Evolutionary conservation across 2,797 vertebrate species (phyloP).

Genomic region (Thripadectes ignobilis): DNA sequence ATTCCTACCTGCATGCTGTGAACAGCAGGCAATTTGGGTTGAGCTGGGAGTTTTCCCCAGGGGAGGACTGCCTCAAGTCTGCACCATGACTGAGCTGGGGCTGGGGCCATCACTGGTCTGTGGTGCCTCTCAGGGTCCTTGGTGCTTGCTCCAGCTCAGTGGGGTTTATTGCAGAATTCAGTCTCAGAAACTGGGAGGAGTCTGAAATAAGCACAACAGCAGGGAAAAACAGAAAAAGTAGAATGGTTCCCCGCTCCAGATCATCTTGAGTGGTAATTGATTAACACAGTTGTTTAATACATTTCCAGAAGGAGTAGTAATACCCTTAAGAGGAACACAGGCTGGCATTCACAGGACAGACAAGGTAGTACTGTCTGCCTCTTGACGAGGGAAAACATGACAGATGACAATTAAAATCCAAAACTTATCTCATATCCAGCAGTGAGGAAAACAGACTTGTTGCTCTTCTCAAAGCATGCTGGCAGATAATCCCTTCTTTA

Average conservation of each 20-base stretch:
- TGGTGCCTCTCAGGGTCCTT: background rate
- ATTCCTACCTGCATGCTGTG: accelerated
- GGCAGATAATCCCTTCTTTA: background rate
- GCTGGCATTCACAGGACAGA: background rate
- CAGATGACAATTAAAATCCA: background rate
- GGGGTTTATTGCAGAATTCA: background rate
- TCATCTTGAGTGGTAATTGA: background rate
- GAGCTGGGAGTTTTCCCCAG: background rate
- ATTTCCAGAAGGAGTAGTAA: background rate
- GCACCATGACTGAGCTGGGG: accelerated
- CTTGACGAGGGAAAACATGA: accelerated
- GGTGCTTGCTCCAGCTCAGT: accelerated
- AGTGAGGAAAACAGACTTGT: background rate
- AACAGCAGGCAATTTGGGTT: accelerated
- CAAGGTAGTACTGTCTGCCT: background rate
- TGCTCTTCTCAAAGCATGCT: background rate
- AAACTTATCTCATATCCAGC: background rate
- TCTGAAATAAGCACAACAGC: background rate
- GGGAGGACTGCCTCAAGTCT: background rate
- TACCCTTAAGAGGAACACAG: background rate
- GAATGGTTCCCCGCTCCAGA: background rate
- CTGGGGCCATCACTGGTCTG: accelerated
- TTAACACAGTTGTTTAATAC: background rate
- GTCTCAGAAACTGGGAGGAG: background rate
- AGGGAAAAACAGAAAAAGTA: background rate